These are phyloP conservation scores for Tautogolabrus adspersus DNA, from an alignment of 2,113 vertebrate genomes.

Conservation along the genomic window DNA sequence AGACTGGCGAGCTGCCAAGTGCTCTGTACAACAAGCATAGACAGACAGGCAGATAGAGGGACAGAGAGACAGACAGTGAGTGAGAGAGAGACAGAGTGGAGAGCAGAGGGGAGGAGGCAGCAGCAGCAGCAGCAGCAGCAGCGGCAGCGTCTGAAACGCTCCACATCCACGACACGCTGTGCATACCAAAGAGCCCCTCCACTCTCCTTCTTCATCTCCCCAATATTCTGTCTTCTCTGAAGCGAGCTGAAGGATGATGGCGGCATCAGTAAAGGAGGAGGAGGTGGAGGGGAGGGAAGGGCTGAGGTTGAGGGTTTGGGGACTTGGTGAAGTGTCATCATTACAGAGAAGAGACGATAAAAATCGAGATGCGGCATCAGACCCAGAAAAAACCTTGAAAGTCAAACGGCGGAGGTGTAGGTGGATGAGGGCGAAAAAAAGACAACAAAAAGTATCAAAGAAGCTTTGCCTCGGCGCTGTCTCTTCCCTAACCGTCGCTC, in stretches of 20 bases:
- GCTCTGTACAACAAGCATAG: constrained; percentile 89
- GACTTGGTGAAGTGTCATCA: constrained; percentile 73
- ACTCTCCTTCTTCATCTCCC: constrained; percentile 65
- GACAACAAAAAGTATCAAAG: constrained; percentile 75
- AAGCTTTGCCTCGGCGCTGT: constrained; percentile 52
- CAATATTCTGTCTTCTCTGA: constrained; percentile 67
- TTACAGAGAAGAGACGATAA: constrained; percentile 68
- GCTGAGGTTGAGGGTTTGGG: constrained; percentile 61
- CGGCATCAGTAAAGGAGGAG: not conserved
- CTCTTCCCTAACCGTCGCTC: constrained; percentile 72
- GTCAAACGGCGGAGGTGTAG: constrained; percentile 64
- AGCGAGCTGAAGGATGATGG: constrained; percentile 68
- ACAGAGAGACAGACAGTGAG: not conserved
- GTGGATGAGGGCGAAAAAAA: constrained; percentile 12
- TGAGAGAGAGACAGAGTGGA: constrained; percentile 18
- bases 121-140: not conserved
- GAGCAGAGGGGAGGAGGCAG: constrained; percentile 32
- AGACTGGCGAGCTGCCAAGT: constrained; percentile 87
- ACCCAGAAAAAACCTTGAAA: constrained; percentile 73
- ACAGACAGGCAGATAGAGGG: constrained; percentile 26
- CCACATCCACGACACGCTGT: constrained; percentile 74
- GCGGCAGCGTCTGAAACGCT: constrained; percentile 69
- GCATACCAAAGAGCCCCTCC: constrained; percentile 78
- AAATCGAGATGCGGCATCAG: constrained; percentile 60
- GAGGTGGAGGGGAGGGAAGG: not conserved